phyloP scores from a whole-genome alignment of 2,797 vertebrate species.

The Squalus acanthias region DNA sequence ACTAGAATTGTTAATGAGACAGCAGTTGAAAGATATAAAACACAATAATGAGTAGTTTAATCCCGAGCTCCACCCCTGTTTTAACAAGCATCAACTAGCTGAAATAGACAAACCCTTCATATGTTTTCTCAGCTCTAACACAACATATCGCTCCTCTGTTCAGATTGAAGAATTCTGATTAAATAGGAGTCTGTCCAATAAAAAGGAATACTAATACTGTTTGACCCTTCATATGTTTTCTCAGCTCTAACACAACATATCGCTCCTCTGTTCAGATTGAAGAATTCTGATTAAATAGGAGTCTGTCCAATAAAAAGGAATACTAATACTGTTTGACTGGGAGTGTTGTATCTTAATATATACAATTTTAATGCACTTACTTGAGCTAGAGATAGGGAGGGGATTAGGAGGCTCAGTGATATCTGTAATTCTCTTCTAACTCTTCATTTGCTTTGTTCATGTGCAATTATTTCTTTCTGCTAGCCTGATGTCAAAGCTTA shows the following conservation, averaged over 20 bases:
- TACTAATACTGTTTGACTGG: no score
- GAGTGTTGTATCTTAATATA: background rate
- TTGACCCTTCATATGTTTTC: background rate
- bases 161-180: background rate
- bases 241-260: background rate
- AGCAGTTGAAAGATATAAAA: background rate
- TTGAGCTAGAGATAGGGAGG: background rate
- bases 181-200: background rate
- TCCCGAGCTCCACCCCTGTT: background rate
- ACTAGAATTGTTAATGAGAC: background rate
- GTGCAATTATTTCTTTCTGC: background rate
- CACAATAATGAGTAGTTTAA: background rate
- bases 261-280: background rate
- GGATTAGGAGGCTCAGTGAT: background rate
- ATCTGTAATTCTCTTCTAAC: background rate
- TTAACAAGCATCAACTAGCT: background rate
- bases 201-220: no score
- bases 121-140: background rate
- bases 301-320: no score
- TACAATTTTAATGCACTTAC: background rate
- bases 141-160: background rate
- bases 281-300: background rate
- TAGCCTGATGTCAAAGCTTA: background rate
- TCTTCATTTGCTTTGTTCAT: no score
- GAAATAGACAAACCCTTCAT: background rate